Evolutionary conservation across 1,140 invertebrate species (phyloP).

Genomic region (Heliconius nattereri): DNA sequence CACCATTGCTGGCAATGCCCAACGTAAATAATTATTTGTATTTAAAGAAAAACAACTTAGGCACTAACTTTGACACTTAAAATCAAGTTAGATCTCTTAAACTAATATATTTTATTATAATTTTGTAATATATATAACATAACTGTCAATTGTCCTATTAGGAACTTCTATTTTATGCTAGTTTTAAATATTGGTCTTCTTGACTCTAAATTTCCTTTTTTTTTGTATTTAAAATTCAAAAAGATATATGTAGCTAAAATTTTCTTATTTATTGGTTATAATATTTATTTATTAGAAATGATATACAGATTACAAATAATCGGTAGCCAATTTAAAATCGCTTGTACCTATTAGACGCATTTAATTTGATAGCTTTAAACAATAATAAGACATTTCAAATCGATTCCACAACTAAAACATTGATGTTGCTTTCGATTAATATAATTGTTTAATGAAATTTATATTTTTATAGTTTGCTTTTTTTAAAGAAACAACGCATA

Average conservation of each 20-base stretch:
- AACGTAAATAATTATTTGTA: too few species aligned
- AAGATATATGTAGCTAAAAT: not conserved
- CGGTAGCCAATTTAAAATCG: not conserved
- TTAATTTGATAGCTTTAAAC: constrained; percentile 9
- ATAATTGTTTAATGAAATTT: constrained; percentile 23
- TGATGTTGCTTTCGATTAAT: not conserved
- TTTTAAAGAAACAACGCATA: constrained; percentile 24
- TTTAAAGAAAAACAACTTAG: too few species aligned
- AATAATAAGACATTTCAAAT: not conserved
- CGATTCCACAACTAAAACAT: not conserved
- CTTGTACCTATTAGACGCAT: constrained; percentile 1
- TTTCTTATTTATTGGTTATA: not conserved
- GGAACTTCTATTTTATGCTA: constrained; percentile 5
- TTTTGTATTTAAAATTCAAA: not conserved
- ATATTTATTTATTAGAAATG: not conserved
- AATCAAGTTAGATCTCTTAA: too few species aligned
- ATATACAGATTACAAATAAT: constrained; percentile 2
- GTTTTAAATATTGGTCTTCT: constrained; percentile 9
- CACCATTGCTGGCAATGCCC: too few species aligned
- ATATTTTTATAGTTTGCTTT: constrained; percentile 30
- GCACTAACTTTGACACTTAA: too few species aligned
- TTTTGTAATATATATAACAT: not conserved
- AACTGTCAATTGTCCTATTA: constrained; percentile 3
- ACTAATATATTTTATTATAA: not conserved
- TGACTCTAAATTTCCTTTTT: constrained; percentile 21